Percentiles rank a stretch among this genome's conserved stretches.
These are phyloP conservation scores for Ammospiza caudacuta DNA, from an alignment of 2,113 vertebrate species.

Conservation along the genomic window DNA sequence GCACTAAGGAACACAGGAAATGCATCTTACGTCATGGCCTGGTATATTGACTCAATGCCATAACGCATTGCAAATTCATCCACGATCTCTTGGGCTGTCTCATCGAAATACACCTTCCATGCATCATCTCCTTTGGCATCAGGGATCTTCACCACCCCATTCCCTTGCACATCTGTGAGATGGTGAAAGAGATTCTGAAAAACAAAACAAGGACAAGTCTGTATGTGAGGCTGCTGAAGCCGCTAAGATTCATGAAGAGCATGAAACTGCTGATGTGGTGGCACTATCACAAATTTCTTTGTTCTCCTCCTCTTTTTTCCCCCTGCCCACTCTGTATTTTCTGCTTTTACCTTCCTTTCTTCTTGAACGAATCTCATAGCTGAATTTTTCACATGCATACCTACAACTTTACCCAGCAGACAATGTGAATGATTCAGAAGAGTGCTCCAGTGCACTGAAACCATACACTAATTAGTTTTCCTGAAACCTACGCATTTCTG, in stretches of 20 bases:
- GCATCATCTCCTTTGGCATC: slow-evolving; percentile 93
- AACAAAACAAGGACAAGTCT: not conserved
- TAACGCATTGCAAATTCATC: slow-evolving; percentile 99
- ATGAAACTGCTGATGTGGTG: not conserved
- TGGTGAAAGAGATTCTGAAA: slow-evolving; percentile 95
- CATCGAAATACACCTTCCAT: slow-evolving; percentile 98
- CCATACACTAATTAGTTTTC: not conserved
- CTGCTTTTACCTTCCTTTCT: not conserved
- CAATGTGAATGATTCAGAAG: not conserved
- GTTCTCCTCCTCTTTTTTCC: not conserved
- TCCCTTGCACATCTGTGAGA: slow-evolving; percentile 90
- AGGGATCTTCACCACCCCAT: slow-evolving; percentile 90
- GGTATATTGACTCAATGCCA: slow-evolving; percentile 97
- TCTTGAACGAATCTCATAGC: not conserved
- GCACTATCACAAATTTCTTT: not conserved
- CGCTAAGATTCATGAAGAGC: not conserved
- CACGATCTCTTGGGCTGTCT: slow-evolving; percentile 94
- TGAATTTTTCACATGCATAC: not conserved
- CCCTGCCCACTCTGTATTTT: not conserved
- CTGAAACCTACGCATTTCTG: not conserved
- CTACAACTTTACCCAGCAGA: not conserved
- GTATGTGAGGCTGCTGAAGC: not conserved
- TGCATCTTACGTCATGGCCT: slow-evolving; percentile 97
- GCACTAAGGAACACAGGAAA: not conserved
- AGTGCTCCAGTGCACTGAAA: not conserved